Evolutionary conservation across 2,888 invertebrate genomes (phyloP).

Genomic region (Stenodera caucasica): DNA sequence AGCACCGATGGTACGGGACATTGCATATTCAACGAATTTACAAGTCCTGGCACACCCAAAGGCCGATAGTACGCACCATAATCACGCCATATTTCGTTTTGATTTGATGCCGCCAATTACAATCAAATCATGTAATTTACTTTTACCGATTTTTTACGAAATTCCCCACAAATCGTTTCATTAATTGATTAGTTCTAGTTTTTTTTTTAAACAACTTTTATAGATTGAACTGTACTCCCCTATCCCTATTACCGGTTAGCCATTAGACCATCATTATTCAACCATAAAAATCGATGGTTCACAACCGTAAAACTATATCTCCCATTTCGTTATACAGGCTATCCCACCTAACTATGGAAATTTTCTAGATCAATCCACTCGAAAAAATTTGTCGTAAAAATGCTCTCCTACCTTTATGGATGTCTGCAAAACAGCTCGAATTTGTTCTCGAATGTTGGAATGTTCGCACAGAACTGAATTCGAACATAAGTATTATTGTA

Average conservation of each 20-base stretch:
- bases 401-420: too few species aligned
- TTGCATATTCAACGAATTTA: slow-evolving; percentile 24
- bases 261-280: slow-evolving; percentile 23
- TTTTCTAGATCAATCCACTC: too few species aligned
- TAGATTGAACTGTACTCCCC: slow-evolving; percentile 14
- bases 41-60: neutral
- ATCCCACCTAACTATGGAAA: too few species aligned
- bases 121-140: slow-evolving; percentile 1
- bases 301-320: slow-evolving; percentile 12
- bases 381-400: too few species aligned
- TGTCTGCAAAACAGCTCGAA: too few species aligned
- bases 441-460: too few species aligned
- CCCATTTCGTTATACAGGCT: too few species aligned
- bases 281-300: slow-evolving; percentile 29
- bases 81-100: slow-evolving; percentile 6
- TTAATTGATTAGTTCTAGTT: slow-evolving; percentile 15
- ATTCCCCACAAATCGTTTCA: slow-evolving; percentile 12
- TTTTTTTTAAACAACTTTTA: neutral
- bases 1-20: slow-evolving; percentile 20
- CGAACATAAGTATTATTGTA: too few species aligned
- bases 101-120: neutral
- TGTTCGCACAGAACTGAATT: too few species aligned
- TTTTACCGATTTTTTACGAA: neutral
- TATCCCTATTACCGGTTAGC: slow-evolving; percentile 18
- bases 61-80: neutral